A percentile compares a stretch with the other conserved stretches of the same genome.
Conservation (phyloP, 1,140 invertebrate genomes). For the Euwallacea fornicatus region DNA sequence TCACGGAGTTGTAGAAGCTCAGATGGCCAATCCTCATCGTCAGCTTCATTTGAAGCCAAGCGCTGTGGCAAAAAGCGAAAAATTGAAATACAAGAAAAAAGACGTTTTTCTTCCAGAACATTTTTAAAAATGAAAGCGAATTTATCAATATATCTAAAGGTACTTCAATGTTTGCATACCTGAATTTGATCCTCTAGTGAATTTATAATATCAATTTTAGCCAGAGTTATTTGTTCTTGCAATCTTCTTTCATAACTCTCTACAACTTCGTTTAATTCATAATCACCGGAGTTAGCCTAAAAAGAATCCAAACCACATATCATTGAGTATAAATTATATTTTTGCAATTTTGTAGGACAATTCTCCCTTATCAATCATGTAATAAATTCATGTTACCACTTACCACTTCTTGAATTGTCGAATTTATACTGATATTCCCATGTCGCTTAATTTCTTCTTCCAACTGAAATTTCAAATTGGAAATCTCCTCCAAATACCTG, state of each 20-base stretch:
- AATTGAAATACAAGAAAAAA: constrained; percentile 11
- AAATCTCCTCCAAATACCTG: constrained; percentile 55
- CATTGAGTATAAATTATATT: constrained; percentile 7
- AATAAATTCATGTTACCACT: constrained; percentile 19
- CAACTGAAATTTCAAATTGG: constrained; percentile 56
- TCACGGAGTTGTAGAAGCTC: constrained; percentile 68
- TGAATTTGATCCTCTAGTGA: constrained; percentile 63
- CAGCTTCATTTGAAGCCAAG: constrained; percentile 63
- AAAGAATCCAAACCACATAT: not conserved
- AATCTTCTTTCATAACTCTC: constrained; percentile 56
- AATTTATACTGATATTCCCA: constrained; percentile 52
- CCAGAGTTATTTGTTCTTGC: constrained; percentile 62
- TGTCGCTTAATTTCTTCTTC: constrained; percentile 53
- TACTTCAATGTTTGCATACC: constrained; percentile 49
- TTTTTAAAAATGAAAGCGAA: not conserved
- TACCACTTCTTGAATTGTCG: constrained; percentile 59
- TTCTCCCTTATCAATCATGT: not conserved
- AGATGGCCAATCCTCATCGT: constrained; percentile 67
- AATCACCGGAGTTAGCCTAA: constrained; percentile 51
- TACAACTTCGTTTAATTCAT: constrained; percentile 54
- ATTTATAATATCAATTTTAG: constrained; percentile 62
- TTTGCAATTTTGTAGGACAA: constrained; percentile 10
- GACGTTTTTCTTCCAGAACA: too few relatives aligned
- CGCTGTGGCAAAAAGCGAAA: constrained; percentile 55
- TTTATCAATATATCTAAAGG: not conserved